Evolutionary conservation across 2,888 invertebrate species (phyloP).

Genomic region (Xestoiulus laeticollis): DNA sequence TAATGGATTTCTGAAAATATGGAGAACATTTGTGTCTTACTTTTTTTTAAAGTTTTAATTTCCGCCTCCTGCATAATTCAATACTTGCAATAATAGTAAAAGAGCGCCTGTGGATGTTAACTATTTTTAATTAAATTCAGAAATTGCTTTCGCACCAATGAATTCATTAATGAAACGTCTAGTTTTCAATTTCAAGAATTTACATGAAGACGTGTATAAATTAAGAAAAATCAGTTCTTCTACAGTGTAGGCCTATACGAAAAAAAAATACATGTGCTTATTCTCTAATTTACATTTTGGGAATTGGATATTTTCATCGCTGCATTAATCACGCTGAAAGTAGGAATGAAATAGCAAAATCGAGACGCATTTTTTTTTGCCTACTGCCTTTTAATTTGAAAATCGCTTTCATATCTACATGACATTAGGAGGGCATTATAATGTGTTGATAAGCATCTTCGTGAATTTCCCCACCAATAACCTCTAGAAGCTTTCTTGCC

Average conservation of each 20-base stretch:
- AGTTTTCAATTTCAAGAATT: too few relatives aligned
- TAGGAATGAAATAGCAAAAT: background rate
- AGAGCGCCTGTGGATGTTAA: too few relatives aligned
- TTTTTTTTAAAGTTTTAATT: too few relatives aligned
- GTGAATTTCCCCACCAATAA: background rate
- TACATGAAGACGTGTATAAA: too few relatives aligned
- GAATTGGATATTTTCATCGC: background rate
- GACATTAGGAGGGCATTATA: background rate
- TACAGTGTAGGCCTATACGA: too few relatives aligned
- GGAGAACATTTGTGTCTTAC: too few relatives aligned
- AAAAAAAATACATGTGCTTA: background rate
- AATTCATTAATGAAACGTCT: too few relatives aligned
- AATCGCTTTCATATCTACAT: slow-evolving; percentile 3
- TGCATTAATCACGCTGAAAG: background rate
- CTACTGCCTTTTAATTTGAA: slow-evolving; percentile 22
- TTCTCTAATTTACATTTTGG: background rate
- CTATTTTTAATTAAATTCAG: too few relatives aligned
- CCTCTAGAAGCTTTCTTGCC: background rate
- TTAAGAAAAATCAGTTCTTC: too few relatives aligned
- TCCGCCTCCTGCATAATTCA: background rate
- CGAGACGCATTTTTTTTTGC: background rate
- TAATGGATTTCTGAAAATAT: too few relatives aligned
- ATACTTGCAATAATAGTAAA: too few relatives aligned
- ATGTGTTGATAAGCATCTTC: background rate
- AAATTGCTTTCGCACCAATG: too few relatives aligned